Base-by-base conservation (phyloP, 2,888 invertebrate species). In the Drosophila macrospina region DNA sequence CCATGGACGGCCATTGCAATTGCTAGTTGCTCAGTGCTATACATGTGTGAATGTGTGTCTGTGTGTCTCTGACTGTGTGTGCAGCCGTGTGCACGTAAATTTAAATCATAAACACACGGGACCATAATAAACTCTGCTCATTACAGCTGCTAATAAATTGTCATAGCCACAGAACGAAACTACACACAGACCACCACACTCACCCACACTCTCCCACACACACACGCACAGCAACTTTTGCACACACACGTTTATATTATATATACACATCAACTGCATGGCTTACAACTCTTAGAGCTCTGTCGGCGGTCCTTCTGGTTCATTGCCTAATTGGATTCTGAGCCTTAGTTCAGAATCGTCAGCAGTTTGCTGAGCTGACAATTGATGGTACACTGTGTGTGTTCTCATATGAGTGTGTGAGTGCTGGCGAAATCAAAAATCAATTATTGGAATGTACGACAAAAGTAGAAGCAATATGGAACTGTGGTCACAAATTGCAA, bases 111-210 rank as follows among this genome's bases (percentile, higher is more conserved):
- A 72, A 77, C 86, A 86, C 83, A 88, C 68, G 83, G 70, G 69
- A 59, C 74, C 68, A 52, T 77, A 86, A 84, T 88, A 86, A 85
- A 86, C 88, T 80, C 72, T 71, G 69, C 81, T 84, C 87, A 85
- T 85, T 85, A 88, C 87, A 88, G 68, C 76, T 78, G 54, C 85
- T 88, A 88, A 84, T 85, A 85, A 88, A 85, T 88, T 86, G 85
- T 73, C 72, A 60, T 69, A 47, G 69, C 61, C 68, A 78, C 71
- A 71, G 42, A 62, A 37, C 47, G 41, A 62, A 37, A 7, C 8
- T 7, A 6, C 28, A 28, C 28, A 28, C 2, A 30, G 11, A 32
- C 7, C 36, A 50, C n/a, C 20, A 37, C 4, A 30, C 4, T 26
- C 10, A 32, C 54, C 55, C 20, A 57, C 36, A 44, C 20, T n/a